Conservation (phyloP, 2,797 vertebrate genomes). For the Microctenopoma steveboyesi region DNA sequence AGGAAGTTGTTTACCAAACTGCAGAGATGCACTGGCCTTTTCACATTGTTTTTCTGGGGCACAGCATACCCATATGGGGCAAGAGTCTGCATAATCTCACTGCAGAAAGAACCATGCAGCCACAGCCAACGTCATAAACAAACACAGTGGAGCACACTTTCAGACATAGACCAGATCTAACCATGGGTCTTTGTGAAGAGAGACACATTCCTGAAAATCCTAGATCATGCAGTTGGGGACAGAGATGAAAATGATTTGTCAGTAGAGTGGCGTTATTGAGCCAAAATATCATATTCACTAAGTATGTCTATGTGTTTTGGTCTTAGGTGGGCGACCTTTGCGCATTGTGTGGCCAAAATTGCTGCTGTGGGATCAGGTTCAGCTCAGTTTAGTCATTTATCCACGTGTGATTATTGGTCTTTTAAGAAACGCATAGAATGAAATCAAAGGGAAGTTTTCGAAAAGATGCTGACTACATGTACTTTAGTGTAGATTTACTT, state of each 20-base stretch:
- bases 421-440: background rate
- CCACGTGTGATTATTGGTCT: background rate
- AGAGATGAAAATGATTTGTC: slow-evolving; percentile 19
- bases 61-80: slow-evolving; percentile 40
- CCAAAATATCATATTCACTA: slow-evolving; percentile 9
- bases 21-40: slow-evolving; percentile 58
- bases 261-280: slow-evolving; percentile 12
- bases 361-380: slow-evolving; percentile 2
- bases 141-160: background rate
- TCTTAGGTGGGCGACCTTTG: background rate
- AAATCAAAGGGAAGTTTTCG: slow-evolving; percentile 29
- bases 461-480: slow-evolving; percentile 21
- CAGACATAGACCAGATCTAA: slow-evolving; percentile 2
- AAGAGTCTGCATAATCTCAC: slow-evolving; percentile 35
- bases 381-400: slow-evolving; percentile 10
- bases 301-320: background rate
- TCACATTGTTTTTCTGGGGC: slow-evolving; percentile 64
- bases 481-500: slow-evolving; percentile 20
- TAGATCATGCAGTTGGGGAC: background rate
- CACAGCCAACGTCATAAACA: background rate
- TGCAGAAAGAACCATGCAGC: slow-evolving; percentile 1
- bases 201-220: slow-evolving; percentile 6
- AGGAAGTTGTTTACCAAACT: slow-evolving; percentile 70
- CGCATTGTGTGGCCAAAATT: background rate
- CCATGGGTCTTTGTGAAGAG: background rate